Conservation (phyloP, 1,140 invertebrate species). For the Laupala kohalensis region DNA sequence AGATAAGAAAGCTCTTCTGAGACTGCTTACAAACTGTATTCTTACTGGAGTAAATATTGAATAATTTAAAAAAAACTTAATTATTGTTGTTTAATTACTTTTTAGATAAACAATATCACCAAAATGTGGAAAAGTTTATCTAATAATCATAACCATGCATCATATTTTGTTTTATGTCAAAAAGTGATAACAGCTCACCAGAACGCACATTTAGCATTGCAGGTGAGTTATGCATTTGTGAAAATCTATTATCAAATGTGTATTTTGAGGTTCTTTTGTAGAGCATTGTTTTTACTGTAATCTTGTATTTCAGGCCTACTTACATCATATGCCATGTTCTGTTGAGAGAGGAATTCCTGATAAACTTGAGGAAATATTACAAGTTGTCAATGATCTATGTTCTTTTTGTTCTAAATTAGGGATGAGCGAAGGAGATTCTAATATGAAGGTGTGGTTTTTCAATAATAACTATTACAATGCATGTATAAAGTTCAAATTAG, state of each 20-base stretch:
- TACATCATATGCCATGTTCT: conserved; percentile 4
- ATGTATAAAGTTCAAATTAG: too few species aligned
- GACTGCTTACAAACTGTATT: too few species aligned
- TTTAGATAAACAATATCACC: background rate
- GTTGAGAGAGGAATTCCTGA: background rate
- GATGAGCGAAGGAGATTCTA: background rate
- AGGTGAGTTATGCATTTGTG: too few species aligned
- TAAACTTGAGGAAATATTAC: background rate
- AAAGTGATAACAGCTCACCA: background rate
- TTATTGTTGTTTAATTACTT: too few species aligned
- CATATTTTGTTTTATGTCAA: background rate
- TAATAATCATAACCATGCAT: background rate
- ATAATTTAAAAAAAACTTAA: too few species aligned
- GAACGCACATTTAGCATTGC: background rate
- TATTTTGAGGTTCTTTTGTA: too few species aligned
- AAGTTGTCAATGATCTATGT: background rate
- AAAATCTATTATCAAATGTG: too few species aligned
- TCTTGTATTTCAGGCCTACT: background rate
- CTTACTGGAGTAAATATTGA: too few species aligned
- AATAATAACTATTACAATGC: too few species aligned
- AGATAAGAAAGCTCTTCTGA: too few species aligned
- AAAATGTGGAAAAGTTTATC: background rate
- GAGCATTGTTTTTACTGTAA: too few species aligned
- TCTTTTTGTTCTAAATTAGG: background rate
- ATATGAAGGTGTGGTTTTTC: background rate